Base-by-base conservation (phyloP, 2,888 invertebrate species). In the Drosophila borborema region DNA sequence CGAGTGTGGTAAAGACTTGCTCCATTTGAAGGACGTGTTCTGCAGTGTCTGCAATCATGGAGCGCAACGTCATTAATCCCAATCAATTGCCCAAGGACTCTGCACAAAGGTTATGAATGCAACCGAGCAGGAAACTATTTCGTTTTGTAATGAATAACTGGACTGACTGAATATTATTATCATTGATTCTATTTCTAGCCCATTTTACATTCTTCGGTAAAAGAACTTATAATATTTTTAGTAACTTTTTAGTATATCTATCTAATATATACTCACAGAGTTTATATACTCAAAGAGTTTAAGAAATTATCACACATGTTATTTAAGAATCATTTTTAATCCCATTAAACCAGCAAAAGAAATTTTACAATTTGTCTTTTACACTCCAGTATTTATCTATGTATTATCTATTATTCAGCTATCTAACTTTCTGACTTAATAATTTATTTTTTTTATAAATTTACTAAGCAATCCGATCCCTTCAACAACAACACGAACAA, bases 1-100 rank as follows among this genome's bases (percentile, higher is more conserved):
- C 9, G 69, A 77, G 63, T 88, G 77, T 71, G 82, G 86, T 60
- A 76, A 68, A 85, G 60, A 72, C 72, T 75, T 73, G 87, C 63
- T 81, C 55, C 61, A 59, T 77, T 78, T 63, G 68, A 64, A 64
- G 71, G 53, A 87, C 88, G 82, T 82, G 82, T 64, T 76, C 51
- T 65, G 51, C 69, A 45, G 40, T 43, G 54, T 14, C 46, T 63
- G 55, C 75, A 77, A 77, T 77, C 76, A 79, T 74, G 18, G 23
- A 62, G 43, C 38, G 63, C 64, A 61, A 49, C 78, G 59, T 71
- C 70, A 69, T 77, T 76, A 70, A 16, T 28, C 51, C 48, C 12
- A 55, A 63, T 23, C 43, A 63, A 36, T 43, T 63, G 67, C 55
- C 49, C 55, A 23, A 56, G 55, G 43, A 9, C 49, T 46, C 31